Evolutionary conservation across 2,113 vertebrate species (phyloP).

Genomic region (Oreochromis aureus): DNA sequence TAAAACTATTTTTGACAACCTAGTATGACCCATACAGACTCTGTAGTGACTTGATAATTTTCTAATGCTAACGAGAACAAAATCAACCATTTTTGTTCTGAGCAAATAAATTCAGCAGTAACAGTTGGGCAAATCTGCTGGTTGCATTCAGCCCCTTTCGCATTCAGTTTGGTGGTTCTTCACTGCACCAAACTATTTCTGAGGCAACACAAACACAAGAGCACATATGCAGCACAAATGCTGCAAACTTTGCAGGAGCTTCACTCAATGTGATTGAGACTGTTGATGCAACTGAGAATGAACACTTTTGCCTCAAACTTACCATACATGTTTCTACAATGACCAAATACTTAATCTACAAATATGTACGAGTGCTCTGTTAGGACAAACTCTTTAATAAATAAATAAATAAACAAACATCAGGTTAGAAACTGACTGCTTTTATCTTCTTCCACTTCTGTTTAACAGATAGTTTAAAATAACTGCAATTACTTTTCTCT

Average conservation of each 20-base stretch:
- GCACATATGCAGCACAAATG: too few relatives aligned
- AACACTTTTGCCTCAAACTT: neutral
- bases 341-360: neutral
- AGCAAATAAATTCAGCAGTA: neutral
- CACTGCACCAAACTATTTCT: neutral
- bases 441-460: neutral
- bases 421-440: neutral
- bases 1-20: neutral
- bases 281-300: neutral
- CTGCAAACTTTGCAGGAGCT: neutral
- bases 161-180: neutral
- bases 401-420: neutral
- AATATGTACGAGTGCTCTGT: neutral
- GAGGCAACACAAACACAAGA: neutral
- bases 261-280: neutral
- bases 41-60: neutral
- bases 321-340: neutral
- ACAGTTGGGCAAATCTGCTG: neutral
- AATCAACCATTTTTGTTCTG: neutral
- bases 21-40: neutral
- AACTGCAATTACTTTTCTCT: neutral
- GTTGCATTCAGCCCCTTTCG: neutral
- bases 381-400: neutral
- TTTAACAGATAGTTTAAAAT: neutral
- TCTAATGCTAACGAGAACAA: neutral